Conservation (phyloP, 2,113 vertebrate genomes). For the Balaeniceps rex region DNA sequence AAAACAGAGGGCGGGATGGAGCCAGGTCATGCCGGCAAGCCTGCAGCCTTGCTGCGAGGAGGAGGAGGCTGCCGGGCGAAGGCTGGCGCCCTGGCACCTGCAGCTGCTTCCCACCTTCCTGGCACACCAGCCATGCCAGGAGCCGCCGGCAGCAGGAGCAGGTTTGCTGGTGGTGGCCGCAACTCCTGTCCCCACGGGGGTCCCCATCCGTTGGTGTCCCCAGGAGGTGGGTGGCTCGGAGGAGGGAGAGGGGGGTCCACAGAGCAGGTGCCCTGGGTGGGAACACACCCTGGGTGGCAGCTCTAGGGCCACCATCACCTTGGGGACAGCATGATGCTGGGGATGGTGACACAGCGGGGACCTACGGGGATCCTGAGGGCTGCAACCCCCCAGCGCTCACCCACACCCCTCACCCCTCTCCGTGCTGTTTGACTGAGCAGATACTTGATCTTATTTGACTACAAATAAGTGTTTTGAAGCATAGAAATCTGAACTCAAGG, state of each 20-base stretch:
- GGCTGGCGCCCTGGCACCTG: background rate
- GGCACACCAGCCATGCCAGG: background rate
- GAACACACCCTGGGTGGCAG: background rate
- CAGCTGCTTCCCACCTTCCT: background rate
- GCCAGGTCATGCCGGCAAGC: background rate
- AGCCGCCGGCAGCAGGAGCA: rapidly evolving
- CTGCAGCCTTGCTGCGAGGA: background rate
- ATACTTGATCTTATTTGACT: background rate
- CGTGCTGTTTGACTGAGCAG: rapidly evolving
- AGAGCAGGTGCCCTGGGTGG: background rate
- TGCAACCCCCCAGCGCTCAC: background rate
- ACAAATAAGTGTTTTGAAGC: background rate
- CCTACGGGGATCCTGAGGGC: background rate
- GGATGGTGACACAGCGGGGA: background rate
- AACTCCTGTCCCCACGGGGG: background rate
- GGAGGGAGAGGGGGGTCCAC: background rate
- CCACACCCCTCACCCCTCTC: background rate
- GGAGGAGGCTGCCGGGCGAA: background rate
- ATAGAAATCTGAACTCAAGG: rapidly evolving
- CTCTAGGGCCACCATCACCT: background rate
- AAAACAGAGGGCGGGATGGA: background rate
- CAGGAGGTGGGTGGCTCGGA: background rate
- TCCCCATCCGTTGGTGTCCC: background rate
- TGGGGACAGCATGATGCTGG: background rate
- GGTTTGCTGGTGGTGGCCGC: background rate